Evolutionary conservation across 2,888 invertebrate genomes (phyloP).

Genomic region (Brachyptera putata): DNA sequence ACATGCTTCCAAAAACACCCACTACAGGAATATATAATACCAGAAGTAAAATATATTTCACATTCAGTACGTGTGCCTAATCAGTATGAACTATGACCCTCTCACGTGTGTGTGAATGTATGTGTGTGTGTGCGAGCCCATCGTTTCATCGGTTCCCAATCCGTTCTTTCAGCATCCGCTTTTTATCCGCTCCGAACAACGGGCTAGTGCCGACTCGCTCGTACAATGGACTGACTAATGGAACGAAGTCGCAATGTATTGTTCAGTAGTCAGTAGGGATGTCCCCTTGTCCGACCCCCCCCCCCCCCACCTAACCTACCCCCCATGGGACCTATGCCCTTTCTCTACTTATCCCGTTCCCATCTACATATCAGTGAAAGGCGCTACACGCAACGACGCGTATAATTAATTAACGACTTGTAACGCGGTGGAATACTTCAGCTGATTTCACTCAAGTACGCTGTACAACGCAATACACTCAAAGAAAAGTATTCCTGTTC

Average conservation of each 20-base stretch:
- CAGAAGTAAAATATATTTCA: no score
- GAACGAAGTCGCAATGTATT: constrained; percentile 7
- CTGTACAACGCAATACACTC: no score
- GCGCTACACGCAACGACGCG: constrained; percentile 15
- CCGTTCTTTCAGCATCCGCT: not conserved
- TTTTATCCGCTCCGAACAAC: not conserved
- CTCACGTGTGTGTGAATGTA: no score
- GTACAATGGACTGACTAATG: constrained; percentile 13
- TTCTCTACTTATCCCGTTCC: not conserved
- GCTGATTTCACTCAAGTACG: no score
- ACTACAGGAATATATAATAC: no score
- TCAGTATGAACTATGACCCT: no score
- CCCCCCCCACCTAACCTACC: not conserved
- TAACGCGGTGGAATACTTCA: no score
- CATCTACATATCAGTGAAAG: not conserved
- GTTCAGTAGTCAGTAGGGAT: constrained; percentile 13
- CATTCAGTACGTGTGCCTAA: no score
- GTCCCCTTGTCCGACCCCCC: constrained; percentile 2
- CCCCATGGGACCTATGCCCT: no score
- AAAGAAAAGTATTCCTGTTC: no score
- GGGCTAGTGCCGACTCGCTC: not conserved
- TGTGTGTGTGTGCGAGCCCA: no score
- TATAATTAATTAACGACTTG: constrained; percentile 27
- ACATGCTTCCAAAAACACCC: no score
- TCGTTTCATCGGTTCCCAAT: constrained; percentile 18